Conservation (phyloP, 2,888 invertebrate species). For the Drosophila neotestacea region DNA sequence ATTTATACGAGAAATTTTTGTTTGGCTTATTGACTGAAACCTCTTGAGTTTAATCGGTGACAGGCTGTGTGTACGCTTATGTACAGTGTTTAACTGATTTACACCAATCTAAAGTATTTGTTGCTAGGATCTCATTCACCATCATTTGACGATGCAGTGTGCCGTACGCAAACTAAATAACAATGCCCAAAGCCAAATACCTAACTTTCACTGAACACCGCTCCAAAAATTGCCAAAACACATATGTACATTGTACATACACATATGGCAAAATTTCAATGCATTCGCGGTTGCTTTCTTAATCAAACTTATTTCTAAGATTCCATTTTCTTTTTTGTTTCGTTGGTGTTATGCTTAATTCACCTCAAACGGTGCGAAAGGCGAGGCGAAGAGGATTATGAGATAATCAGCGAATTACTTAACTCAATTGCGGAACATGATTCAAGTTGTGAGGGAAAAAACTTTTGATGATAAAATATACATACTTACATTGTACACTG, state of each 20-base stretch:
- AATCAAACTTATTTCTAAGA: slow-evolving; percentile 57
- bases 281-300: slow-evolving; percentile 46
- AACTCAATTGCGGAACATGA: slow-evolving; percentile 56
- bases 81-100: neutral
- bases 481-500: neutral
- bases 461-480: neutral
- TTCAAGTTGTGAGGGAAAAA: slow-evolving; percentile 16
- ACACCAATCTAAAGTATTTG: slow-evolving; percentile 5
- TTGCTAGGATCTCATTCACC: slow-evolving; percentile 46
- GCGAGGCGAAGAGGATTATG: slow-evolving; percentile 69
- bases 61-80: neutral
- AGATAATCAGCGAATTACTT: slow-evolving; percentile 71
- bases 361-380: slow-evolving; percentile 52
- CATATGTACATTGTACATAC: slow-evolving; percentile 2
- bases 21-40: slow-evolving; percentile 14
- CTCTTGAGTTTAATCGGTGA: neutral
- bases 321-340: slow-evolving; percentile 30
- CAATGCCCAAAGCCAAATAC: slow-evolving; percentile 2
- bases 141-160: slow-evolving; percentile 42
- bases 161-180: slow-evolving; percentile 9
- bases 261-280: slow-evolving; percentile 43
- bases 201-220: slow-evolving; percentile 70
- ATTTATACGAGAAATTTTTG: slow-evolving; percentile 1
- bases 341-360: slow-evolving; percentile 64
- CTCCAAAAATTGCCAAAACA: slow-evolving; percentile 64